These are phyloP conservation scores for Myrmophylax atrothorax DNA, from an alignment of 2,113 vertebrate genomes.

Conservation along the genomic window DNA sequence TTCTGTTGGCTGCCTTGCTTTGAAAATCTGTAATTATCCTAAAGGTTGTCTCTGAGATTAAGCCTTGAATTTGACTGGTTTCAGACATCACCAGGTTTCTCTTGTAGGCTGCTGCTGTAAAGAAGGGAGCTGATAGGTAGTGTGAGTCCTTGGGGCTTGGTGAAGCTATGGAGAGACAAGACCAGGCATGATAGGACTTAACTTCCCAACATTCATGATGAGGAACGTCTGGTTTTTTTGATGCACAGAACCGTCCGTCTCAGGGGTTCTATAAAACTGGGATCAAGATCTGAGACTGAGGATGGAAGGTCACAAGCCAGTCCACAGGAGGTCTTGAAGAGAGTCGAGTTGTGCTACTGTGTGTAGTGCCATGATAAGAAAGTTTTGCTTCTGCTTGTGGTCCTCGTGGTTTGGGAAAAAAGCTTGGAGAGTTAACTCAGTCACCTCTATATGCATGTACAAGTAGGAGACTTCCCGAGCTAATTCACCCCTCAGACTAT, in stretches of 20 bases:
- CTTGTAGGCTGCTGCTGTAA: neutral
- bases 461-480: too few species aligned
- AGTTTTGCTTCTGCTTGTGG: neutral
- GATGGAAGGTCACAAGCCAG: neutral
- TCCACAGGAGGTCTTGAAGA: neutral
- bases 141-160: neutral
- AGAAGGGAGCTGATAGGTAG: neutral
- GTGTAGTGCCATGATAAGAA: neutral
- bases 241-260: neutral
- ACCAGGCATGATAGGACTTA: neutral
- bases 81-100: neutral
- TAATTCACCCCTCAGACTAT: too few species aligned
- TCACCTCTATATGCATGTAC: neutral
- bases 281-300: neutral
- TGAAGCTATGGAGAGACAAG: neutral
- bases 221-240: neutral
- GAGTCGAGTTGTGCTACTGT: rapidly evolving
- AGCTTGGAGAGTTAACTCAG: neutral
- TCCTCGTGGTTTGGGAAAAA: neutral
- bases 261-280: neutral
- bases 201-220: rapidly evolving
- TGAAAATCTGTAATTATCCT: neutral
- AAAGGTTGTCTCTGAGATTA: neutral
- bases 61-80: neutral
- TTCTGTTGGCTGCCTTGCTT: neutral